Evolutionary conservation across 2,888 invertebrate genomes (phyloP).

Genomic region (Ennomos erosarius): DNA sequence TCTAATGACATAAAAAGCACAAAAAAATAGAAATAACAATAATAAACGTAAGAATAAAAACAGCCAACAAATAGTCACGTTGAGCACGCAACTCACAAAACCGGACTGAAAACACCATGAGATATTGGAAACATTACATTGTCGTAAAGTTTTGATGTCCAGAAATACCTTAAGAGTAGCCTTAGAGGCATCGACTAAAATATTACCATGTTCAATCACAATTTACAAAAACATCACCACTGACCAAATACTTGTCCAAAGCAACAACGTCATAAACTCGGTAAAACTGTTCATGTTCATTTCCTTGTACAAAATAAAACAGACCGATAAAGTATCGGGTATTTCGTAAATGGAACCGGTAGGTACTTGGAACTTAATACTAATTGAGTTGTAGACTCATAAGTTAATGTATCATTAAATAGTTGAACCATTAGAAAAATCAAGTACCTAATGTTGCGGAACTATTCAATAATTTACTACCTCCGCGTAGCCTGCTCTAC

Average conservation of each 20-base stretch:
- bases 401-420: slow-evolving; percentile 17
- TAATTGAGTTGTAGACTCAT: slow-evolving; percentile 30
- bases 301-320: slow-evolving; percentile 26
- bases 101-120: too few relatives aligned
- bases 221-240: slow-evolving; percentile 10
- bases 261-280: slow-evolving; percentile 27
- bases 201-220: slow-evolving; percentile 16
- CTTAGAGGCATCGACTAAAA: background rate
- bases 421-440: slow-evolving; percentile 17
- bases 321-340: slow-evolving; percentile 16
- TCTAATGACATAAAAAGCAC: too few relatives aligned
- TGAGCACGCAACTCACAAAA: too few relatives aligned
- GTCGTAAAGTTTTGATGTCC: too few relatives aligned
- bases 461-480: background rate
- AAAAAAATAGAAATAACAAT: too few relatives aligned
- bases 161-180: too few relatives aligned
- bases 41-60: too few relatives aligned
- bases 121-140: too few relatives aligned
- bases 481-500: too few relatives aligned
- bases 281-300: slow-evolving; percentile 26
- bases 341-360: slow-evolving; percentile 32
- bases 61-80: too few relatives aligned
- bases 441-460: slow-evolving; percentile 4
- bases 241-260: slow-evolving; percentile 6
- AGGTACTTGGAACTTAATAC: slow-evolving; percentile 13